These are phyloP conservation scores for Paradoxurus hermaphroditus DNA, from an alignment of 2,113 vertebrate species.

Conservation along the genomic window DNA sequence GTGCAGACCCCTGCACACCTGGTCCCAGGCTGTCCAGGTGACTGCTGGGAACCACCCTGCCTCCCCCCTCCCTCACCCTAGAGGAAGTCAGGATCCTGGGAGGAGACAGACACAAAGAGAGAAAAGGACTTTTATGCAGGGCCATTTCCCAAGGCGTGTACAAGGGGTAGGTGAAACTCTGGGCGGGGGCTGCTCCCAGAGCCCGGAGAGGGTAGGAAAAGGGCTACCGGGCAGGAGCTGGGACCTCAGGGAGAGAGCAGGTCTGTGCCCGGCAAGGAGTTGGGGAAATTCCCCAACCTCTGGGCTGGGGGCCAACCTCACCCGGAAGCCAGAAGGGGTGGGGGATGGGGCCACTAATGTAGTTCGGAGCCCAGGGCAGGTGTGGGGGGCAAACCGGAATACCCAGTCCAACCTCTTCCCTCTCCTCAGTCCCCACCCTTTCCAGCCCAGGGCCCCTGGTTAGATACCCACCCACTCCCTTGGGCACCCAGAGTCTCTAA, in stretches of 20 bases:
- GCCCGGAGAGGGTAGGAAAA: neutral
- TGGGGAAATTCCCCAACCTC: neutral
- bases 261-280: neutral
- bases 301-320: neutral
- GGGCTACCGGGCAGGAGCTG: neutral
- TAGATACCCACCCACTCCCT: neutral
- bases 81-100: neutral
- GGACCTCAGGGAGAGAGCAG: neutral
- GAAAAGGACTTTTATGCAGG: neutral
- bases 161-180: neutral
- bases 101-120: neutral
- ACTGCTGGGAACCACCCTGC: neutral
- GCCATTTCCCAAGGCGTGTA: neutral
- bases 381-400: rapidly evolving
- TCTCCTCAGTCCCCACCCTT: neutral
- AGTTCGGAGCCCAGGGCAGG: neutral
- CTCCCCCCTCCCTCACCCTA: neutral
- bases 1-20: neutral
- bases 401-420: too few species aligned
- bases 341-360: neutral
- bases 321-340: neutral
- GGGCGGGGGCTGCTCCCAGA: too few species aligned
- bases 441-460: neutral
- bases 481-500: neutral
- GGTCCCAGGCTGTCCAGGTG: neutral